Evolutionary conservation across 2,113 vertebrate species (phyloP).

Genomic region (Myotis brandtii): DNA sequence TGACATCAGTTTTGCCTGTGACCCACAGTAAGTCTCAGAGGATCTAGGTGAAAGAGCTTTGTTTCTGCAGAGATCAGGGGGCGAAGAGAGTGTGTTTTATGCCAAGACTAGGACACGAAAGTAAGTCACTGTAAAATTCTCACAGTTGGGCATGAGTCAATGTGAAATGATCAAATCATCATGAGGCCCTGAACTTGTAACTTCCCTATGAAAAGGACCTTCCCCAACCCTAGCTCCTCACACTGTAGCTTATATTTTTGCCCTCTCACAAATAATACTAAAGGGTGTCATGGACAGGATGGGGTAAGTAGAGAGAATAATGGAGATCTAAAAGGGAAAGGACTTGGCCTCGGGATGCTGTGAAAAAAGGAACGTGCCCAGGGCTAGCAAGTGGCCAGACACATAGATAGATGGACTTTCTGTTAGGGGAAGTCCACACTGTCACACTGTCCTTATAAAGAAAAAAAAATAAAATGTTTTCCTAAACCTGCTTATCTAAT

Average conservation of each 20-base stretch:
- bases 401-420: conserved; percentile 27
- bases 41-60: neutral
- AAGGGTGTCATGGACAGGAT: neutral
- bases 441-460: conserved; percentile 44
- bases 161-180: conserved; percentile 39
- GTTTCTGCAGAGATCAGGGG: neutral
- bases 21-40: conserved; percentile 9
- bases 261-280: neutral
- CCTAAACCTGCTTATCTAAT: conserved; percentile 63
- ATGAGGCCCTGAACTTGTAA: neutral
- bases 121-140: neutral
- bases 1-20: neutral
- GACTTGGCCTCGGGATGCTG: neutral
- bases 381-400: neutral
- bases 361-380: conserved; percentile 37
- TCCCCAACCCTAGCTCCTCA: neutral
- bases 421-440: conserved; percentile 25
- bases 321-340: neutral
- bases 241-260: neutral
- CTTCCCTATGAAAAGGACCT: neutral
- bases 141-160: neutral
- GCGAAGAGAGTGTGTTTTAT: neutral
- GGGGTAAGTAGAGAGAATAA: neutral
- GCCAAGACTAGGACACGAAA: neutral
- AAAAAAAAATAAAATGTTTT: conserved; percentile 30